A percentile compares a stretch with the other conserved stretches of the same genome.
phyloP scores from a whole-genome alignment of 2,113 vertebrate species.

The Psophia crepitans region DNA sequence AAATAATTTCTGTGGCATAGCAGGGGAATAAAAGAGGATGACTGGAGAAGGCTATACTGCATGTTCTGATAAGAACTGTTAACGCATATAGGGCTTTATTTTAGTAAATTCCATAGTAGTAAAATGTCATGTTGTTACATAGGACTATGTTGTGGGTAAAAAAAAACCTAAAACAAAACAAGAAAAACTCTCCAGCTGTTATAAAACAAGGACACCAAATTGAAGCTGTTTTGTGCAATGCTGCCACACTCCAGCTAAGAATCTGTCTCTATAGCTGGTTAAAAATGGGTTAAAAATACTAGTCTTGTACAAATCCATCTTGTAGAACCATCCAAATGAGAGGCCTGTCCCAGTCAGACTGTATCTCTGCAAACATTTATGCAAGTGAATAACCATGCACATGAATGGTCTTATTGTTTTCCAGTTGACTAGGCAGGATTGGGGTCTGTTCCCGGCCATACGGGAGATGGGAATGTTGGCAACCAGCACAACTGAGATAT shows the following conservation, averaged over 20 bases:
- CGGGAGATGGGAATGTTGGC: conserved; percentile 19
- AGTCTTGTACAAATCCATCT: not conserved
- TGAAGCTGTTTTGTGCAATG: not conserved
- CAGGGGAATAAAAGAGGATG: not conserved
- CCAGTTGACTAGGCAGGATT: not conserved
- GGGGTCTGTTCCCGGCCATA: not conserved
- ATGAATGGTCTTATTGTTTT: conserved; percentile 53
- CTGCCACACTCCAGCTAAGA: not conserved
- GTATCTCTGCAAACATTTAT: not conserved
- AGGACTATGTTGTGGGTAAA: not conserved
- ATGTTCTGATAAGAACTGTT: not conserved
- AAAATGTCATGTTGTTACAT: not conserved
- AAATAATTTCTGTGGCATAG: not conserved
- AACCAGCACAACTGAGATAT: not conserved
- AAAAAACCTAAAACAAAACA: not conserved
- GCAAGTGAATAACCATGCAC: conserved; percentile 34
- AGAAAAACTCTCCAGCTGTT: not conserved
- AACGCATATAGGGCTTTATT: not conserved
- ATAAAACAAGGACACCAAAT: not conserved
- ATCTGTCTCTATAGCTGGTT: not conserved
- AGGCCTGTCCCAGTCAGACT: not conserved
- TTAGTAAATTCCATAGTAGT: not conserved
- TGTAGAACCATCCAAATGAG: not conserved
- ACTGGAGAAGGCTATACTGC: not conserved
- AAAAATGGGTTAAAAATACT: not conserved